Percentiles rank a stretch among this genome's conserved stretches.
phyloP scores from a whole-genome alignment of 1,140 invertebrate species.

The Meloidogyne exigua region DNA sequence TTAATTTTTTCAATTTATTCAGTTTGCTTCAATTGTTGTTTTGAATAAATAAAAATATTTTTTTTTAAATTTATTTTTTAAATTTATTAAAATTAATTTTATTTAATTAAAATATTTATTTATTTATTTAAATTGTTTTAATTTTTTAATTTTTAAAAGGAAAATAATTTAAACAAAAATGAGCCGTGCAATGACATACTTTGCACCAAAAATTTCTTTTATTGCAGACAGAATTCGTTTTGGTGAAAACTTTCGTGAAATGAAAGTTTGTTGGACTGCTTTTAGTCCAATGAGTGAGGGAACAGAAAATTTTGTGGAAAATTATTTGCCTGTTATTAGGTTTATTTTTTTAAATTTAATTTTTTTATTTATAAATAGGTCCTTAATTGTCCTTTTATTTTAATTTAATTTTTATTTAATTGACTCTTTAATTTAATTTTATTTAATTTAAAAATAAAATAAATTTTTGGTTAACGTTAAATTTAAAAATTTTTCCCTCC shows the following conservation, averaged over 20 bases:
- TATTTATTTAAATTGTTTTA: background rate
- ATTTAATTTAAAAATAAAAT: too few relatives aligned
- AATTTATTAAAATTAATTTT: slow-evolving; percentile 15
- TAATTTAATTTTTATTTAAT: too few relatives aligned
- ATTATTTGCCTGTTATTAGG: slow-evolving; percentile 57
- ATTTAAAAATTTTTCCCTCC: too few relatives aligned
- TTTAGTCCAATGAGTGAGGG: slow-evolving; percentile 47
- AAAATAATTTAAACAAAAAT: slow-evolving; percentile 5
- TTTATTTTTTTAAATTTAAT: slow-evolving; percentile 14
- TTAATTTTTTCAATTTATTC: too few relatives aligned
- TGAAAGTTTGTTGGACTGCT: slow-evolving; percentile 18
- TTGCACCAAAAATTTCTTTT: slow-evolving; percentile 31
- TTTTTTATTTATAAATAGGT: too few relatives aligned
- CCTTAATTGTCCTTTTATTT: too few relatives aligned
- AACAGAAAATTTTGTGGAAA: slow-evolving; percentile 60
- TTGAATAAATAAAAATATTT: too few relatives aligned
- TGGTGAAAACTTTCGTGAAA: slow-evolving; percentile 53
- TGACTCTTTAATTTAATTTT: too few relatives aligned
- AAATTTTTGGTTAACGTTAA: too few relatives aligned
- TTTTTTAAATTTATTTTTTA: too few relatives aligned
- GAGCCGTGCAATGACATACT: background rate
- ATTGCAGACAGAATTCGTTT: slow-evolving; percentile 46
- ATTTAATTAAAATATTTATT: slow-evolving; percentile 11
- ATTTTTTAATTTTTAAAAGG: slow-evolving; percentile 9
- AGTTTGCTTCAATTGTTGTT: too few relatives aligned